Percentiles rank a stretch among this genome's conserved stretches.
Conservation (phyloP, 2,888 invertebrate genomes). For the Acrobasis consociella region DNA sequence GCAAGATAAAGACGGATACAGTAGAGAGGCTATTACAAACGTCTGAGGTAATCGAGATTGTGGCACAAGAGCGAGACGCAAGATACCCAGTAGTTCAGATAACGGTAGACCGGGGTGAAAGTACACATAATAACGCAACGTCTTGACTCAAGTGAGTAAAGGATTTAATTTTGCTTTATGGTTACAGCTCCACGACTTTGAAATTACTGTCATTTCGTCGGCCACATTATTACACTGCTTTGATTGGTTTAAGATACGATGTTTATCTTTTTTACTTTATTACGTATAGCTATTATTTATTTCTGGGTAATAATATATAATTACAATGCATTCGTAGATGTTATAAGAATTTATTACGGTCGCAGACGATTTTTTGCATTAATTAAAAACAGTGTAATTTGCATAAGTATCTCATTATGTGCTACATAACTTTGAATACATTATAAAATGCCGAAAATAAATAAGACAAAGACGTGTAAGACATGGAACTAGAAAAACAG, state of each 20-base stretch:
- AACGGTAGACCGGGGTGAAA: constrained; percentile 74
- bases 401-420: constrained; percentile 7
- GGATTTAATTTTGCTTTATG: constrained; percentile 40
- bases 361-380: neutral
- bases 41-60: constrained; percentile 56
- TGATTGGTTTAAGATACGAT: constrained; percentile 7
- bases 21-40: constrained; percentile 46
- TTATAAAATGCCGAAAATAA: constrained; percentile 4
- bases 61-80: constrained; percentile 45
- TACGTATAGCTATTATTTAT: neutral
- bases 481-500: constrained; percentile 30
- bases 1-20: constrained; percentile 48
- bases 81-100: constrained; percentile 53
- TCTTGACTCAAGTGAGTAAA: constrained; percentile 43
- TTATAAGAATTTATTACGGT: neutral
- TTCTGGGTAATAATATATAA: neutral
- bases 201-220: constrained; percentile 18
- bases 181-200: constrained; percentile 24
- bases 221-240: constrained; percentile 13
- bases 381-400: neutral
- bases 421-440: neutral
- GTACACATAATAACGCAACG: constrained; percentile 63
- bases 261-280: neutral
- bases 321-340: neutral
- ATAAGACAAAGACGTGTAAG: constrained; percentile 17